These are phyloP conservation scores for Perca schrenkii DNA, from an alignment of 2,113 vertebrate species.

Conservation along the genomic window DNA sequence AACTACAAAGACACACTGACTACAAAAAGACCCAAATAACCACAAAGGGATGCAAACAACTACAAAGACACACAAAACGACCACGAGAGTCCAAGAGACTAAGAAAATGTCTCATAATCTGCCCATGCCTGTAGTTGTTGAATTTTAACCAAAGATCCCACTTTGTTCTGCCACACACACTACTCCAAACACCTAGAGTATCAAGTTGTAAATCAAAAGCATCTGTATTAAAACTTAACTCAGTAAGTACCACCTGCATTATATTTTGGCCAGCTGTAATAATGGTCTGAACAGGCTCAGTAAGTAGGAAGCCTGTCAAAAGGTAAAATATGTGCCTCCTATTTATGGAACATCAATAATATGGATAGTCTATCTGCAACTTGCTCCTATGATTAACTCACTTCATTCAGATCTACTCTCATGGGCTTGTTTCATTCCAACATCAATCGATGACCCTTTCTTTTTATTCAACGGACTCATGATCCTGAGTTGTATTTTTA, in stretches of 20 bases:
- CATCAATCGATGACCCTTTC: constrained; percentile 63
- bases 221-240: not conserved
- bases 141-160: not conserved
- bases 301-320: constrained; percentile 65
- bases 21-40: not conserved
- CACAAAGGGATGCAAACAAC: not conserved
- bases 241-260: not conserved
- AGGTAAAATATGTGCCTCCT: constrained; percentile 70
- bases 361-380: constrained; percentile 74
- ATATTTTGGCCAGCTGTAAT: constrained; percentile 30
- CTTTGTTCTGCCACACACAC: not conserved
- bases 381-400: constrained; percentile 81
- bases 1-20: too few relatives aligned
- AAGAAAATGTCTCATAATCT: not conserved
- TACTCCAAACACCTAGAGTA: not conserved
- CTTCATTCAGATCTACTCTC: constrained; percentile 75
- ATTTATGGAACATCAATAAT: constrained; percentile 81
- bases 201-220: not conserved
- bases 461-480: constrained; percentile 73
- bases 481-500: constrained; percentile 63
- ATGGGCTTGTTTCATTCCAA: constrained; percentile 66
- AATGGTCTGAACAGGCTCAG: constrained; percentile 52
- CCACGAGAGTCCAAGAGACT: not conserved
- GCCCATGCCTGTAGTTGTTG: not conserved
- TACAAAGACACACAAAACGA: not conserved